Evolutionary conservation across 1,140 invertebrate genomes (phyloP).

Genomic region (Kradibia gibbosae): DNA sequence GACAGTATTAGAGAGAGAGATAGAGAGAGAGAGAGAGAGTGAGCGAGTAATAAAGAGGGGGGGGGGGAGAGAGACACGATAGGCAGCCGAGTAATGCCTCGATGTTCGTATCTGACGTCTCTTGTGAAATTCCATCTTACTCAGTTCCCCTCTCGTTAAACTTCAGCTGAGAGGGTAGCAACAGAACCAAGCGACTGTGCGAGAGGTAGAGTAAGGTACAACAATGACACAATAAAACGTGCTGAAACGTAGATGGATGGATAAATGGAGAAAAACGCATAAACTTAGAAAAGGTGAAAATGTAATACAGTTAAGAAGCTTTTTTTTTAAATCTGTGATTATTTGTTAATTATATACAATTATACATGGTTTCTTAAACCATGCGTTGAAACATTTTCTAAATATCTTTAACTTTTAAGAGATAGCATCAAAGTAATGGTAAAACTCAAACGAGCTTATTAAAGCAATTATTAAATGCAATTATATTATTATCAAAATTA

Average conservation of each 20-base stretch:
- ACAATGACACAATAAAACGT: not conserved
- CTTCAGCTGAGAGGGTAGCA: conserved; percentile 1
- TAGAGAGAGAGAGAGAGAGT: not conserved
- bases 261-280: not conserved
- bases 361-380: too few relatives aligned
- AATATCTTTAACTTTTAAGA: too few relatives aligned
- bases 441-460: too few relatives aligned
- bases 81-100: not conserved
- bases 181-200: not conserved
- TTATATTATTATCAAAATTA: too few relatives aligned
- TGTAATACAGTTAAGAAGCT: too few relatives aligned
- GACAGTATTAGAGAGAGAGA: not conserved
- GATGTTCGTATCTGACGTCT: conserved; percentile 31
- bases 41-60: not conserved
- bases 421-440: too few relatives aligned
- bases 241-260: not conserved
- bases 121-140: conserved; percentile 34
- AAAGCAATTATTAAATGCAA: too few relatives aligned
- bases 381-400: too few relatives aligned
- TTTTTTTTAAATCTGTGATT: too few relatives aligned
- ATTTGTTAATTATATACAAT: too few relatives aligned
- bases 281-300: not conserved
- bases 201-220: not conserved
- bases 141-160: conserved; percentile 3
- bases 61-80: not conserved